phyloP scores from a whole-genome alignment of 2,797 vertebrate species.

The Poecilia wingei region DNA sequence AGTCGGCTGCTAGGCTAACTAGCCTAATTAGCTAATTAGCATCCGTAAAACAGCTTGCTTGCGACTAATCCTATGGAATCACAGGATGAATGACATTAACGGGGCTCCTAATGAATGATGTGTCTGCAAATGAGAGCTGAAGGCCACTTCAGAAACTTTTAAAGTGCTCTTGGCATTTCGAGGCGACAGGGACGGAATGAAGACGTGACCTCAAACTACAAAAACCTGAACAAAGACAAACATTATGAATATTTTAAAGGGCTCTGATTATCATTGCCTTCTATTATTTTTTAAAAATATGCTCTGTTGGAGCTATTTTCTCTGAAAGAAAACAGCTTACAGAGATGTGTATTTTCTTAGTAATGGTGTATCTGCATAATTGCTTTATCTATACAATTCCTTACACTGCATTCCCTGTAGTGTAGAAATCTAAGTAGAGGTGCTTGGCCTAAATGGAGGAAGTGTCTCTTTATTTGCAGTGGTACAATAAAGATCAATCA shows the following conservation, averaged over 20 bases:
- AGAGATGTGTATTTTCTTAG: background rate
- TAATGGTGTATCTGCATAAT: conserved; percentile 8
- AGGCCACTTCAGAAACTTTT: conserved; percentile 60
- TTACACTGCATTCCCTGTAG: background rate
- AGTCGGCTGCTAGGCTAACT: conserved; percentile 55
- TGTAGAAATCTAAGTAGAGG: background rate
- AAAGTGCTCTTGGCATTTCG: conserved; percentile 17
- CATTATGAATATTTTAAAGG: conserved; percentile 28
- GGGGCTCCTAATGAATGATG: conserved; percentile 60
- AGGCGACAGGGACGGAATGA: conserved; percentile 19
- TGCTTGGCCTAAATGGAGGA: conserved; percentile 15
- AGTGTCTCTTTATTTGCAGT: conserved; percentile 55
- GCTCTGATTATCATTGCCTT: background rate
- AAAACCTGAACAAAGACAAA: conserved; percentile 18
- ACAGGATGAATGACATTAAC: conserved; percentile 53
- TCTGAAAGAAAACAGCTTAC: background rate
- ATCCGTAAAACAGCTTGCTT: conserved; percentile 63
- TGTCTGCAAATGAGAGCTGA: conserved; percentile 46
- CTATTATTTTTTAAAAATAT: background rate
- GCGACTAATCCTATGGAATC: conserved; percentile 63
- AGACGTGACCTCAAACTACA: conserved; percentile 4
- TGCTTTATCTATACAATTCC: conserved; percentile 14
- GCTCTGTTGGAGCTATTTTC: background rate
- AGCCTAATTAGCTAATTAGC: conserved; percentile 63
- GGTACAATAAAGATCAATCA: conserved; percentile 51